Base-by-base conservation (phyloP, 2,113 vertebrate species). In the Charadrius vociferus region DNA sequence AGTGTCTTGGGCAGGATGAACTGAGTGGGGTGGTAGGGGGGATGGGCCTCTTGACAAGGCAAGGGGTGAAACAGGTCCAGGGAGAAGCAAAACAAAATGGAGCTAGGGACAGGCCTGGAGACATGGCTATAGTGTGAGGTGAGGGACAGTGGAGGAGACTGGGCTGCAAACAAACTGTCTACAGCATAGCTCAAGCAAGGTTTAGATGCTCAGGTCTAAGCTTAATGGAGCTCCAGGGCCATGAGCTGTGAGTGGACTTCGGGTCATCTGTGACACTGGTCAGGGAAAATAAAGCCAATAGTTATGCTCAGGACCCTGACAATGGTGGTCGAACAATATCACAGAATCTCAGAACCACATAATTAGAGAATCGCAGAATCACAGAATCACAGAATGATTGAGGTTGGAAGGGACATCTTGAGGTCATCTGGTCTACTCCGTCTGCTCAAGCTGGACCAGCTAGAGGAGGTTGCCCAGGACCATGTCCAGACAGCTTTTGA, bases 11-110 rank as follows among this genome's bases (percentile, higher is more conserved):
- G 5, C 22, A 66, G 68, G 36, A 62, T 77, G 8, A 72, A 11
- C 7, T 32, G 19, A 59, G 4, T 55, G 4, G 7, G 4, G 3
- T 50, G 12, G 5, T 50, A 18, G 19, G 10, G 2, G 2, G 32
- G 19, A 56, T 37, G 3, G 8, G 16, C 10, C 15, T 65, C 39
- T 47, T 58, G 16, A n/a, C 16, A 82, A 63, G 9, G 11, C 34
- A 93, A 58, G 19, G 3, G 2, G 2, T 43, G 15, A 81, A 59
- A 45, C 5, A 56, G 4, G 20, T 56, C 10, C 22, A 43, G n/a
- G 10, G 7, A 55, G 23, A 71, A 77, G 7, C 12, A 66, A 71
- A 84, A 50, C 5, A 29, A 55, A 62, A 88, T 8, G 21, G 15
- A 77, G 14, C 12, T 45, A 63, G 45, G 77, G 32, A 55, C 18